Base-by-base conservation (phyloP, 2,888 invertebrate genomes). In the Clanis bilineata region DNA sequence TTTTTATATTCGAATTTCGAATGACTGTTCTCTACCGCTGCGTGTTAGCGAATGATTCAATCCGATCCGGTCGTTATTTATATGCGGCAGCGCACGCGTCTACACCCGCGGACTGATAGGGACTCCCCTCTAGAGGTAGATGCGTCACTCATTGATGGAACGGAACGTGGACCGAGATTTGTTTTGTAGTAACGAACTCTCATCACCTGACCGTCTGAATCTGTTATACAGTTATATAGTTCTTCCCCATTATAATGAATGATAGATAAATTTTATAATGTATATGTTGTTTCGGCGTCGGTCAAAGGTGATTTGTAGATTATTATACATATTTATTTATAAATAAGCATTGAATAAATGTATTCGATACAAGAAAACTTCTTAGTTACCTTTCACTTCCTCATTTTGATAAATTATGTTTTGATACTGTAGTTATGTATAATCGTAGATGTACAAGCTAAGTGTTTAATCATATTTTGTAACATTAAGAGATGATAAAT, bases 61-160 rank as follows among this genome's bases (percentile, higher is more conserved):
- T 62, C 12, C 25, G 43, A 41, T 9, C 59, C 63, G 66, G 56
- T 56, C 55, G 59, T 18, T 51, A 64, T 69, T 71, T 79, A 72
- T 75, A 76, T 59, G 70, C 70, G 68, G 59, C 58, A 56, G 67
- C 80, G 79, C 79, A 75, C 68, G 67, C 64, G 68, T 62, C 59
- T 43, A 12, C 51, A 44, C 47, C 60, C 66, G 58, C 62, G 47
- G 32, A 66, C 64, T 65, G 72, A 73, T 73, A 70, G 79, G 80
- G 74, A 79, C 70, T 77, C 74, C 80, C 80, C 79, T 74, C 56
- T 36, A 60, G n/a, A n/a, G n/a, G n/a, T n/a, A n/a, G n/a, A n/a
- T 68, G 76, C 73, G 75, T 77, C 77, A 78, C 60, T 69, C 75
- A 75, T 77, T 79, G 71, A 80, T 61, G 64, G 63, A 65, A 61